Percentiles rank a stretch among this genome's conserved stretches.
These are phyloP conservation scores for Ageneiosus marmoratus DNA, from an alignment of 2,113 vertebrate genomes.

Conservation along the genomic window DNA sequence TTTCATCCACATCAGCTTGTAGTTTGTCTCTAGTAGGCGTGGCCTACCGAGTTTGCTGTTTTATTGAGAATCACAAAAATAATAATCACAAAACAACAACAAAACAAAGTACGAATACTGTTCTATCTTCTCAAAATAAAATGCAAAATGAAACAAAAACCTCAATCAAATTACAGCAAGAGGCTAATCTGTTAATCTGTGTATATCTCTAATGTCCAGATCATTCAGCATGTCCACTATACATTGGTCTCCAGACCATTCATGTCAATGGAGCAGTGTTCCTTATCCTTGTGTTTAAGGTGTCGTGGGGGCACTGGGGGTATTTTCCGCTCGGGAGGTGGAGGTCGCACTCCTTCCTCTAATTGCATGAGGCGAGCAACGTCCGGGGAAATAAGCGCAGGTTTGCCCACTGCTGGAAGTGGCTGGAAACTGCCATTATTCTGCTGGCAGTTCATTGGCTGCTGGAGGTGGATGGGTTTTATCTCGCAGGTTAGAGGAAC, in stretches of 20 bases:
- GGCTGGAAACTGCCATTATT: slow-evolving; percentile 80
- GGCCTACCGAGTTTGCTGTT: no score
- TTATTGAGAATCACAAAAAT: no score
- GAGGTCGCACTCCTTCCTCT: slow-evolving; percentile 76
- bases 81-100: no score
- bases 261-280: slow-evolving; percentile 91
- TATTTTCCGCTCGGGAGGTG: slow-evolving; percentile 70
- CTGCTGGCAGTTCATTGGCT: slow-evolving; percentile 86
- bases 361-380: slow-evolving; percentile 80
- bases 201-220: neutral
- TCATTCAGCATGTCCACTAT: slow-evolving; percentile 52
- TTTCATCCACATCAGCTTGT: no score
- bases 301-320: slow-evolving; percentile 70
- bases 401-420: slow-evolving; percentile 72
- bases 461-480: slow-evolving; percentile 80
- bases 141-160: neutral
- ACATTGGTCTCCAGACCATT: slow-evolving; percentile 89
- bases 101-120: neutral
- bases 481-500: slow-evolving; percentile 85
- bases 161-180: neutral
- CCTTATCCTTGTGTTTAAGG: slow-evolving; percentile 74
- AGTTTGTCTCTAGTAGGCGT: no score
- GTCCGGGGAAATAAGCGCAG: slow-evolving; percentile 72
- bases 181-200: neutral
- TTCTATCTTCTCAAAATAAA: neutral